Evolutionary conservation across 2,888 invertebrate genomes (phyloP), one percentile per base, ranked within the genome.

Genomic region (Xestia c-nigrum): DNA sequence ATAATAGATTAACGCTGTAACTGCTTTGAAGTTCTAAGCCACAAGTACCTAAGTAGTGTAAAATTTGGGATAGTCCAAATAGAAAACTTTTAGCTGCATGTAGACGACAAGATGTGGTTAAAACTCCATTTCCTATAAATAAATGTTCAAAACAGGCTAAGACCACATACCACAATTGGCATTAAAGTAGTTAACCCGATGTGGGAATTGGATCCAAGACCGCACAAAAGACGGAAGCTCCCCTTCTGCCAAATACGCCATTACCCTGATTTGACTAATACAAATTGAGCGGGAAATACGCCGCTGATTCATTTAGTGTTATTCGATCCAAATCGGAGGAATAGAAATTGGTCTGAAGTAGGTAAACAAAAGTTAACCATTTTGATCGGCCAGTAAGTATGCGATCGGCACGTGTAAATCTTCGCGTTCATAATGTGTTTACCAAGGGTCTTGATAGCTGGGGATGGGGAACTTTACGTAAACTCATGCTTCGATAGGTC

Each of bases 241-340:
- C 59, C 59, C 59, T 63, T 52, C 14, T 72, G 40, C 66, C 59
- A 78, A 82, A 85, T 82, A 78, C 1, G 9, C 76, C 16, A 85
- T 85, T 81, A 76, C 67, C 40, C 55, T 52, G 68, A 72, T 81
- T 76, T 55, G 46, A 72, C 61, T 65, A 40, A 67, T 69, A 72
- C 55, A 77, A 74, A 85, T 85, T 74, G 72, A 63, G 65, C 69
- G 76, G 31, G 68, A 81, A 81, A 81, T 76, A 74, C 83, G 69
- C 19, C 19, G 38, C 74, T 67, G 69, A 78, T 83, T 52, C 24
- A 69, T 50, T 85, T 73, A 71, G 64, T 47, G 57, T 57, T 72
- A 76, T 72, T 70, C 40, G 65, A 66, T 67, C 7, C 5, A 57
- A 59, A 57, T 70, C 24, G 52, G 12, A 43, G 59, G 46, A 59